These are phyloP conservation scores for Morpho helenor DNA, from an alignment of 2,888 invertebrate genomes.

Conservation along the genomic window DNA sequence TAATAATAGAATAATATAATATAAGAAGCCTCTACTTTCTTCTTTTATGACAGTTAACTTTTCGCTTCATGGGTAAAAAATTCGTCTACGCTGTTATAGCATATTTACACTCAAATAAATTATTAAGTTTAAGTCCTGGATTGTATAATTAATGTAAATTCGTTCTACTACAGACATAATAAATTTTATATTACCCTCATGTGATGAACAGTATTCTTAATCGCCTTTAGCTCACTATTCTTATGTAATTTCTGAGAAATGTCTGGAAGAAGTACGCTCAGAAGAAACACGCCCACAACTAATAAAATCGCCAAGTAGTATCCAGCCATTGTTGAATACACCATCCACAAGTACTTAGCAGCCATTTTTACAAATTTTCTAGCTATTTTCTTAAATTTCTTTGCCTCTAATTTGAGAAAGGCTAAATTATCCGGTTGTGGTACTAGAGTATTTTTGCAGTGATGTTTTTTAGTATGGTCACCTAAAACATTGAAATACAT, in stretches of 20 bases:
- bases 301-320: conserved; percentile 42
- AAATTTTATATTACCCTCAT: conserved; percentile 43
- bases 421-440: not conserved
- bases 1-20: too few relatives aligned
- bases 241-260: conserved; percentile 47
- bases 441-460: not conserved
- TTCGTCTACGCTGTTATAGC: too few relatives aligned
- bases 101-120: too few relatives aligned
- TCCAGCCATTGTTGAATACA: conserved; percentile 33
- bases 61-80: too few relatives aligned
- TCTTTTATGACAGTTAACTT: too few relatives aligned
- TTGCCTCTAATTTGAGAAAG: not conserved
- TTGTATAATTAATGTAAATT: too few relatives aligned
- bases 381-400: not conserved
- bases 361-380: not conserved
- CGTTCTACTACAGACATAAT: too few relatives aligned
- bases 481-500: too few relatives aligned
- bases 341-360: conserved; percentile 30
- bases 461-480: too few relatives aligned
- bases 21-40: too few relatives aligned
- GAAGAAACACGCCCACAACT: conserved; percentile 41
- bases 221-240: conserved; percentile 43
- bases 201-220: conserved; percentile 46
- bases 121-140: too few relatives aligned
- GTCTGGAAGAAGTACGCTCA: conserved; percentile 51